A percentile compares a stretch with the other conserved stretches of the same genome.
These are phyloP conservation scores for Arctocebus calabarensis DNA, from an alignment of 2,797 vertebrate genomes.

Conservation along the genomic window DNA sequence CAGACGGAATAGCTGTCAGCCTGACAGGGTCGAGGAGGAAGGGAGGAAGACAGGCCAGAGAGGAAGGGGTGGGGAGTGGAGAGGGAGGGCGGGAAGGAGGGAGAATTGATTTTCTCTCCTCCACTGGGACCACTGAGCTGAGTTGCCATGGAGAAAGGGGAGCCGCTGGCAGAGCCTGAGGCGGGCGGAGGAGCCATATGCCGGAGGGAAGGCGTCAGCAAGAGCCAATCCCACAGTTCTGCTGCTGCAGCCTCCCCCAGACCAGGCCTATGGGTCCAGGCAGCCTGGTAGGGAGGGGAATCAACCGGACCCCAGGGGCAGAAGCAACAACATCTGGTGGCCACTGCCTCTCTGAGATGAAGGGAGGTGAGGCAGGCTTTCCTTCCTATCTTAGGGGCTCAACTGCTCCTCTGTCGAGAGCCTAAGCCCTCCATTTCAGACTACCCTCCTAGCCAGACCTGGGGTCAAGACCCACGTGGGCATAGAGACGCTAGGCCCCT, in stretches of 20 bases:
- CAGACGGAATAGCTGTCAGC: not conserved
- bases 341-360: not conserved
- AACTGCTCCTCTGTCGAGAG: not conserved
- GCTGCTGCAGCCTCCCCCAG: conserved; percentile 78
- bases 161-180: conserved; percentile 88
- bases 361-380: not conserved
- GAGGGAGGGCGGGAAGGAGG: conserved; percentile 72
- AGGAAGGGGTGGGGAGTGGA: conserved; percentile 69
- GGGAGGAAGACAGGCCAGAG: conserved; percentile 62
- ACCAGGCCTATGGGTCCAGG: not conserved
- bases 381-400: not conserved
- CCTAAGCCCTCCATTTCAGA: rapidly evolving
- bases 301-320: rapidly evolving
- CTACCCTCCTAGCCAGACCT: rapidly evolving
- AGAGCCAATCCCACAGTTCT: conserved; percentile 83
- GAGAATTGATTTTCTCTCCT: conserved; percentile 86
- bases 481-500: not conserved
- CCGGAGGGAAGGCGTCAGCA: conserved; percentile 85
- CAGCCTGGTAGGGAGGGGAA: not conserved
- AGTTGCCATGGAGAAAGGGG: conserved; percentile 95
- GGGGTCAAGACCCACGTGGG: not conserved
- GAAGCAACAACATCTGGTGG: not conserved
- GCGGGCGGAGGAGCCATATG: conserved; percentile 87
- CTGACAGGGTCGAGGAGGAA: conserved; percentile 44
- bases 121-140: conserved; percentile 88